These are phyloP conservation scores for Machaerirhynchus nigripectus DNA, from an alignment of 2,113 vertebrate genomes.

Conservation along the genomic window DNA sequence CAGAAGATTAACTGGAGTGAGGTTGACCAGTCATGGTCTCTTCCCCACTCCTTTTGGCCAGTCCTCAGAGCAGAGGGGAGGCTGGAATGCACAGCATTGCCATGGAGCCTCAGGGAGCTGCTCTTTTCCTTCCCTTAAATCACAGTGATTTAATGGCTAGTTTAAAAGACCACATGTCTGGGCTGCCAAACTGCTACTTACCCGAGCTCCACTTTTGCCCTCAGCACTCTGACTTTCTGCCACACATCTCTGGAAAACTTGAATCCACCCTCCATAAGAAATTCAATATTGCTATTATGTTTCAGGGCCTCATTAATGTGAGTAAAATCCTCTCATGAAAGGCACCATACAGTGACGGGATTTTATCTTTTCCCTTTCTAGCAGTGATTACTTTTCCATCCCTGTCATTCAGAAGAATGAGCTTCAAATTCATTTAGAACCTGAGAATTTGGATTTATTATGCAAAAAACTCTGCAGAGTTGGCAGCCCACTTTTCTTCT, in stretches of 20 bases:
- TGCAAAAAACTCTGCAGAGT: not conserved
- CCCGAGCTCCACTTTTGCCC: not conserved
- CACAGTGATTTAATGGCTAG: not conserved
- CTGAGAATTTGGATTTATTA: not conserved
- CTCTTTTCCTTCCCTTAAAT: not conserved
- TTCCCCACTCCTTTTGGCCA: not conserved
- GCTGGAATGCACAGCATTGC: not conserved
- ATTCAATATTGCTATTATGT: not conserved
- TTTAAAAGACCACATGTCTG: not conserved
- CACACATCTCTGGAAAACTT: not conserved
- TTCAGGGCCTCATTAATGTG: conserved; percentile 31
- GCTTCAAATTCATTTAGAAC: conserved; percentile 28
- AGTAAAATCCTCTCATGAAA: conserved; percentile 18
- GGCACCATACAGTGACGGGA: not conserved
- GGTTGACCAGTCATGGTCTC: not conserved
- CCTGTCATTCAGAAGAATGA: conserved; percentile 39
- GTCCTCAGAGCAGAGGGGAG: not conserved
- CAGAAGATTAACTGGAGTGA: not conserved
- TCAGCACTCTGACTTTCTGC: not conserved
- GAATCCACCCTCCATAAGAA: not conserved
- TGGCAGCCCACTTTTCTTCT: not conserved
- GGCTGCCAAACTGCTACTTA: not conserved
- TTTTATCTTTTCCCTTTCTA: conserved; percentile 49
- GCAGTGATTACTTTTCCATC: conserved; percentile 34
- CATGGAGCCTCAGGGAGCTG: not conserved